Conservation (phyloP, 1,140 invertebrate species). For the Arctopsyche grandis region DNA sequence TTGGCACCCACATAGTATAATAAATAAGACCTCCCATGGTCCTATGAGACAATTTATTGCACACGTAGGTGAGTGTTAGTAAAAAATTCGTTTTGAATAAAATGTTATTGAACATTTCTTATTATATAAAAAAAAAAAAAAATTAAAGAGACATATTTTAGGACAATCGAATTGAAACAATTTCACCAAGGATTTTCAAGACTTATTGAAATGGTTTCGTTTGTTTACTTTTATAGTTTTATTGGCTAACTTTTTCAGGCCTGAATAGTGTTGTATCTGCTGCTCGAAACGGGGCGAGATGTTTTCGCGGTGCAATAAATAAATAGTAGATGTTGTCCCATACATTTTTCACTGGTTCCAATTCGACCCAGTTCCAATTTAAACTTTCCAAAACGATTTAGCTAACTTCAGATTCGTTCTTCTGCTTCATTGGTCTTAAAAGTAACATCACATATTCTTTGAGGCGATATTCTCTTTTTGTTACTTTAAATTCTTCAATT, state of each 20-base stretch:
- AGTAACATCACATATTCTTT: background rate
- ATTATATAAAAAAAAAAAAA: no score
- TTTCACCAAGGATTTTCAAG: no score
- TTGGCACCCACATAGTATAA: no score
- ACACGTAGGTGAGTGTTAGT: no score
- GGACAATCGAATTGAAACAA: no score
- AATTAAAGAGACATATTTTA: no score
- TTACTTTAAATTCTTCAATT: background rate
- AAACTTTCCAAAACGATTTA: slow-evolving; percentile 27
- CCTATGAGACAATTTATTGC: no score
- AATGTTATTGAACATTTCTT: no score
- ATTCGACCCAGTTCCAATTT: slow-evolving; percentile 19
- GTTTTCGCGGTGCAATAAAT: background rate
- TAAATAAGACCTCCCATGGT: no score
- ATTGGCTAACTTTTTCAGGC: slow-evolving; percentile 10
- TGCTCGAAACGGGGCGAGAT: background rate
- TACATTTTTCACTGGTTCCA: slow-evolving; percentile 4
- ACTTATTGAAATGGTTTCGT: slow-evolving; percentile 10
- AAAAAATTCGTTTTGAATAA: no score
- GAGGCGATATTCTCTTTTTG: background rate
- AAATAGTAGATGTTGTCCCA: background rate
- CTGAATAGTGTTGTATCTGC: background rate
- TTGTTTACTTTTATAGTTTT: background rate
- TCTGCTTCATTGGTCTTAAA: background rate
- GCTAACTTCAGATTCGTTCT: background rate